Conservation (phyloP, 1,140 invertebrate genomes). For the Brachionus koreanus region DNA sequence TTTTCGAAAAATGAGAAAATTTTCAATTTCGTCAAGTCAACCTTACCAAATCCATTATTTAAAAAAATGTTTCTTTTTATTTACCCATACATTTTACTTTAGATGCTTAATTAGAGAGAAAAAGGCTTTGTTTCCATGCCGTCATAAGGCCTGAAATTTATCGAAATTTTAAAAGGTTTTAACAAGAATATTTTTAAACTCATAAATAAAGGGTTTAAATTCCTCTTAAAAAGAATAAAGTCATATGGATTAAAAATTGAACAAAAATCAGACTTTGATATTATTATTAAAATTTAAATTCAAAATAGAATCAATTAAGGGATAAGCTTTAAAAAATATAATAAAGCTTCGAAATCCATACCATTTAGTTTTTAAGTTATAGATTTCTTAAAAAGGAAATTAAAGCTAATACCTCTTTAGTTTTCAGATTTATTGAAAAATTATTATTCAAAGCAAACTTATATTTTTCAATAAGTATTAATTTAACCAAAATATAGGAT, state of each 20-base stretch:
- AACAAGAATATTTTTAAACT: too few species aligned
- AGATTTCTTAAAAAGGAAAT: neutral
- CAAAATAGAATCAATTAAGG: neutral
- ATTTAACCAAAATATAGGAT: too few species aligned
- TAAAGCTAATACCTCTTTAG: neutral
- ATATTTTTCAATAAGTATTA: neutral
- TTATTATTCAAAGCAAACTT: neutral
- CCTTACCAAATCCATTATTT: too few species aligned
- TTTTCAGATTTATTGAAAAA: neutral
- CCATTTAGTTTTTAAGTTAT: neutral
- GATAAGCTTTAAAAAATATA: neutral
- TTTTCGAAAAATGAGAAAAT: too few species aligned
- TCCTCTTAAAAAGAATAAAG: neutral
- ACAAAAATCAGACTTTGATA: neutral
- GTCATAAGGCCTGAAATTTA: too few species aligned
- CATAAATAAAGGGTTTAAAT: neutral
- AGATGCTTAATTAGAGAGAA: too few species aligned
- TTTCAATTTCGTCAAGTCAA: too few species aligned
- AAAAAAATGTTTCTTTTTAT: too few species aligned
- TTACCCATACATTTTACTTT: too few species aligned
- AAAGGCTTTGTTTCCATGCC: too few species aligned
- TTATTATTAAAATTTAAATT: neutral
- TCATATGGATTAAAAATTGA: neutral
- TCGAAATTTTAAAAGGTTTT: too few species aligned
- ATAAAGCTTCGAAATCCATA: neutral